Percentiles rank a stretch among this genome's conserved stretches.
Evolutionary conservation across 2,113 vertebrate species (phyloP).

Genomic region (Xiphophorus couchianus): DNA sequence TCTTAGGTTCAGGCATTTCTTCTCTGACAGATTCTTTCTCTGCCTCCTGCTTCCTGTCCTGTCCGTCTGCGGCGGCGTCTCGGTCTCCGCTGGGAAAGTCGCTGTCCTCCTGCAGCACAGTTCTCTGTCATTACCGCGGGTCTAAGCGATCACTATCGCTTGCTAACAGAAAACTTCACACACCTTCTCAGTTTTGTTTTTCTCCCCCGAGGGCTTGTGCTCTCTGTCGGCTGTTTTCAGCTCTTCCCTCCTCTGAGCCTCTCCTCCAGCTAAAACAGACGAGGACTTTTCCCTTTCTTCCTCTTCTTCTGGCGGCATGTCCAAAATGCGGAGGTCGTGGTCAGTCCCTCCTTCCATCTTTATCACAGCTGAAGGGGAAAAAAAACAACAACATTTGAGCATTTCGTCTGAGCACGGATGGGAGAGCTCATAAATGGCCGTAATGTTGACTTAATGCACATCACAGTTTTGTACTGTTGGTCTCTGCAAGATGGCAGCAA

Average conservation of each 20-base stretch:
- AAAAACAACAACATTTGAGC: background rate
- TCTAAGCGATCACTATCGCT: background rate
- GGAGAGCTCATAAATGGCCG: background rate
- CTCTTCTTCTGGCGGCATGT: conserved; percentile 85
- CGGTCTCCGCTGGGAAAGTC: conserved; percentile 69
- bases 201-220: conserved; percentile 66
- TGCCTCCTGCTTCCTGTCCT: conserved; percentile 50
- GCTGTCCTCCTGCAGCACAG: conserved; percentile 64
- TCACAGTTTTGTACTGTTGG: background rate
- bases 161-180: background rate
- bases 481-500: background rate
- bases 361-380: conserved; percentile 84
- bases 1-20: conserved; percentile 82
- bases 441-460: background rate
- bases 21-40: conserved; percentile 79
- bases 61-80: conserved; percentile 46
- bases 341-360: conserved; percentile 95
- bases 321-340: conserved; percentile 89
- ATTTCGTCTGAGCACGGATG: background rate
- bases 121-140: conserved; percentile 6
- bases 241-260: conserved; percentile 73
- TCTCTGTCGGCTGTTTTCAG: conserved; percentile 49
- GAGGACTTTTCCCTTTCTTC: conserved; percentile 70
- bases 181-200: conserved; percentile 72
- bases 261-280: conserved; percentile 34